These are phyloP conservation scores for Junco hyemalis DNA, from an alignment of 2,113 vertebrate species.

Conservation along the genomic window DNA sequence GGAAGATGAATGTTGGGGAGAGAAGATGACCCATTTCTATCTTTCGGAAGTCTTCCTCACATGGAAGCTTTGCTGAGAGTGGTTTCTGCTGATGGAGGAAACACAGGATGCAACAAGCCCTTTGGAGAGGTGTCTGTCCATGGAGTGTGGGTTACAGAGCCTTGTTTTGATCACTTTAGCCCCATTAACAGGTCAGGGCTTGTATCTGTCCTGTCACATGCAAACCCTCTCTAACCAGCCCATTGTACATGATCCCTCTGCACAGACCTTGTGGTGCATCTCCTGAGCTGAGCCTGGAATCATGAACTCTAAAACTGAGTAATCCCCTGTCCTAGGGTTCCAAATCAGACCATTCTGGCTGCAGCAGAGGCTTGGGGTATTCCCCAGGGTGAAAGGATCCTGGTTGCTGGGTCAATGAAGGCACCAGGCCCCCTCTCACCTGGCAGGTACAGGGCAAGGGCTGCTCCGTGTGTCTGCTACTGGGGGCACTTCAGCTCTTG, in stretches of 20 bases:
- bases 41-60: not conserved
- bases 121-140: not conserved
- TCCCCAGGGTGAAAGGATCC: not conserved
- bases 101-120: not conserved
- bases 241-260: rapidly evolving
- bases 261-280: not conserved
- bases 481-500: not conserved
- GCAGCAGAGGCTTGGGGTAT: not conserved
- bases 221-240: not conserved
- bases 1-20: not conserved
- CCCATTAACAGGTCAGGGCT: not conserved
- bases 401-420: rapidly evolving
- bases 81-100: not conserved
- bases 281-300: not conserved
- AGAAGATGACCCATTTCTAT: not conserved
- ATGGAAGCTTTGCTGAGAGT: not conserved
- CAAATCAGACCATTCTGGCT: not conserved
- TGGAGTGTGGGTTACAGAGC: not conserved
- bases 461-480: not conserved
- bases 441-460: not conserved
- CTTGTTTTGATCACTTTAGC: not conserved
- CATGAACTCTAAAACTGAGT: not conserved
- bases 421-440: no score
- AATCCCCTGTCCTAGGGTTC: not conserved
- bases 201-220: not conserved